Percentiles rank a stretch among this genome's conserved stretches.
Conservation (phyloP, 2,797 vertebrate species). For the Myiotriccus ornatus region DNA sequence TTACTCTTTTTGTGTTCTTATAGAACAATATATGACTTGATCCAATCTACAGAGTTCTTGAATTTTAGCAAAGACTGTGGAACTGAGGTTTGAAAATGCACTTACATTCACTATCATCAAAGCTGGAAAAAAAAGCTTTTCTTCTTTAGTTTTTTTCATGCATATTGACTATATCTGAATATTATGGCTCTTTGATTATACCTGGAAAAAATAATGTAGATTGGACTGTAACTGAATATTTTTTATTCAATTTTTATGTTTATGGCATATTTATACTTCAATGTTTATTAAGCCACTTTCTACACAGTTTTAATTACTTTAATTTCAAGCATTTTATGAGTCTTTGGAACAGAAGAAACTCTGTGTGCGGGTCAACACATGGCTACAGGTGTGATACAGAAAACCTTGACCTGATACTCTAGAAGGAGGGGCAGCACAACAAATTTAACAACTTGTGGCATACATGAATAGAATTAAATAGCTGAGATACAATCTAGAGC, state of each 20-base stretch:
- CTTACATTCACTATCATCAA: background rate
- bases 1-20: background rate
- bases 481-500: background rate
- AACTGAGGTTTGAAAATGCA: background rate
- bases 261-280: background rate
- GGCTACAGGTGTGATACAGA: background rate
- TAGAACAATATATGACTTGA: background rate
- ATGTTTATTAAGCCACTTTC: background rate
- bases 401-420: background rate
- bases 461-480: background rate
- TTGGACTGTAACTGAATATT: background rate
- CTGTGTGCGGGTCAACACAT: background rate
- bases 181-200: background rate
- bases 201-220: background rate
- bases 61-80: background rate
- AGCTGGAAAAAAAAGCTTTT: rapidly evolving
- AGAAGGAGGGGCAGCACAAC: background rate
- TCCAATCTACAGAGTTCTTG: background rate
- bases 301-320: background rate
- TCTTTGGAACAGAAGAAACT: background rate
- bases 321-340: background rate
- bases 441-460: background rate
- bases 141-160: background rate
- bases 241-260: background rate
- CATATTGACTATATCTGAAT: background rate